Evolutionary conservation across 2,797 vertebrate genomes (phyloP).

Genomic region (Champsocephalus gunnari): DNA sequence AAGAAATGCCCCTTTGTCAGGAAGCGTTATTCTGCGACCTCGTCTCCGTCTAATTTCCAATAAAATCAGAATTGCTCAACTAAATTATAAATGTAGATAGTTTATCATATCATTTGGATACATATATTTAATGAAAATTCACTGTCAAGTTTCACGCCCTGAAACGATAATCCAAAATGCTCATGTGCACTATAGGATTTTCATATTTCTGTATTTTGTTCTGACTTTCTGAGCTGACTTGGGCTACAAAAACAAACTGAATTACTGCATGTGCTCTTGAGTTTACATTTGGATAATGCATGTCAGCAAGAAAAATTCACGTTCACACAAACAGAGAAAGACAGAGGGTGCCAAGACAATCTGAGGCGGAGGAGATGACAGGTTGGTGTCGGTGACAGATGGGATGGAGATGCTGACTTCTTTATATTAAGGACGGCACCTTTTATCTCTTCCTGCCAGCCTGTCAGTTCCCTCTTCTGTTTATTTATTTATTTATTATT

Average conservation of each 20-base stretch:
- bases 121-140: background rate
- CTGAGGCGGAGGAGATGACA: conserved; percentile 57
- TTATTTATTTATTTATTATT: too few relatives aligned
- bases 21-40: conserved; percentile 1
- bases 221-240: background rate
- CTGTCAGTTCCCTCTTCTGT: conserved; percentile 46
- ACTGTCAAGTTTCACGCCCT: background rate
- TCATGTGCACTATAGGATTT: background rate
- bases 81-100: background rate
- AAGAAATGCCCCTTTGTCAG: background rate
- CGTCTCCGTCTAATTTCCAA: background rate
- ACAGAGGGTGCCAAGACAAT: conserved; percentile 69
- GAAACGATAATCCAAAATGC: background rate
- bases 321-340: conserved; percentile 59
- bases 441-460: conserved; percentile 73
- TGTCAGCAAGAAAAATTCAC: conserved; percentile 69
- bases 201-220: background rate
- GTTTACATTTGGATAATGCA: conserved; percentile 66
- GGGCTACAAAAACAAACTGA: conserved; percentile 38
- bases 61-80: background rate
- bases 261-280: conserved; percentile 69
- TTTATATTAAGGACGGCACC: conserved; percentile 74
- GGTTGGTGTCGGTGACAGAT: conserved; percentile 74
- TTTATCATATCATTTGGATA: background rate
- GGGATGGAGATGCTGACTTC: conserved; percentile 73